Conservation (phyloP, 1,140 invertebrate genomes). For the Ceratosolen fusciceps region DNA sequence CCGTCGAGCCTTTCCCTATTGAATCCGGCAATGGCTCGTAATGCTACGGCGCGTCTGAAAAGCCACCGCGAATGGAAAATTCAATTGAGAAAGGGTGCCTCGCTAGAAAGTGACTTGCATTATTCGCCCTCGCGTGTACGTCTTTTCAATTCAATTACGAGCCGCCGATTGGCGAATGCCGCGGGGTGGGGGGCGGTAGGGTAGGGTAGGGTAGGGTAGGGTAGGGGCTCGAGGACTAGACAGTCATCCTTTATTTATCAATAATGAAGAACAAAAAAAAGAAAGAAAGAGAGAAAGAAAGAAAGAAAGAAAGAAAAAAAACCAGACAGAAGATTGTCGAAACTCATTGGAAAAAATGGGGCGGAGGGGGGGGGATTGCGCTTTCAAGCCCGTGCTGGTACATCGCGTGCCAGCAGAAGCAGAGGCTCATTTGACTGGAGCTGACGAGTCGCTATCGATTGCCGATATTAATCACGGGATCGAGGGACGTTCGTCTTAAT, state of each 20-base stretch:
- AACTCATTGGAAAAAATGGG: neutral
- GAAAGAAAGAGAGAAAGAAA: too few relatives aligned
- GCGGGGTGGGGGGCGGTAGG: too few relatives aligned
- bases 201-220: too few relatives aligned
- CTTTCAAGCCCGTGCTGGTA: too few relatives aligned
- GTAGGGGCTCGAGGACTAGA: too few relatives aligned
- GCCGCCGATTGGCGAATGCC: too few relatives aligned
- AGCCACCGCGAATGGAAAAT: neutral
- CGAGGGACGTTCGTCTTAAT: conserved; percentile 16
- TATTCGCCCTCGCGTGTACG: too few relatives aligned
- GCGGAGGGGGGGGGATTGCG: neutral
- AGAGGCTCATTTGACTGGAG: neutral
- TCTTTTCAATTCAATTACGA: too few relatives aligned
- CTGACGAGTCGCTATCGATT: conserved; percentile 21
- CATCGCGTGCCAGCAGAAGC: neutral
- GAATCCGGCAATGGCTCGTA: neutral
- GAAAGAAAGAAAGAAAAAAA: too few relatives aligned
- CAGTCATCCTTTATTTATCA: too few relatives aligned
- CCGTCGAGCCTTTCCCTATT: neutral
- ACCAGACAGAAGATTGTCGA: neutral
- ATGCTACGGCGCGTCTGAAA: neutral
- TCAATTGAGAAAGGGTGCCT: neutral
- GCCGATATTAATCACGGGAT: conserved; percentile 32
- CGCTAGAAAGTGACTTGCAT: too few relatives aligned
- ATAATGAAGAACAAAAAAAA: too few relatives aligned